Base-by-base conservation (phyloP, 2,113 vertebrate genomes). In the Sebastes fasciatus region DNA sequence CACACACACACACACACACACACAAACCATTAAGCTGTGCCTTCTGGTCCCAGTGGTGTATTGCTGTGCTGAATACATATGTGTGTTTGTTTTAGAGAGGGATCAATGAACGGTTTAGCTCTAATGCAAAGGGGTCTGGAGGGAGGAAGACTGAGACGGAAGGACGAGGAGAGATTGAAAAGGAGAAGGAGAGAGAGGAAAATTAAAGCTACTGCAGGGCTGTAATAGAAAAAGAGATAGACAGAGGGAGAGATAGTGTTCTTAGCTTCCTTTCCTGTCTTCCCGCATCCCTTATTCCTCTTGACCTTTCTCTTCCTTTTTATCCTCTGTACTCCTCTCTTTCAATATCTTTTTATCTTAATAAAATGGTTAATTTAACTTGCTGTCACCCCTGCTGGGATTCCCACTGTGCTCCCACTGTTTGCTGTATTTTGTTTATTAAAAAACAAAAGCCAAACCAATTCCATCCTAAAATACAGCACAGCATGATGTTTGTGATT, bases 61-160 rank as follows among this genome's bases (percentile, higher is more conserved):
- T 69, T 65, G 87, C 83, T 70, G 88, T 58, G 40, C 86, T 91
- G 92, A 91, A 91, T 93, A 91, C 89, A 83, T 89, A 91, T 85
- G 79, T 80, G 82, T 86, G 83, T 91, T 85, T 91, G 90, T 91
- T 90, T 70, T 90, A 86, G 83, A 80, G 81, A 45, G 51, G 80
- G 87, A 89, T 91, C 87, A 89, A 89, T 89, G 88, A 62, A 46
- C 1, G 72, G 79, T 89, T 91, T 78, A 84, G 79, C 85, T 82
- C 60, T 76, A 81, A 91, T 88, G 67, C 77, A 80, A 84, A 91
- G 49, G 61, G 40, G 73, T 83, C 86, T 87, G 52, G 40, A 82
- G 86, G 88, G 86, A 88, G 46, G 65, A 80, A 69, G 74, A 45
- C 76, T 34, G 4, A 78, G 76, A 88, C 79, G 67, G 74, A 77